Evolutionary conservation across 2,888 invertebrate species (phyloP).

Genomic region (Aplocera efformata): DNA sequence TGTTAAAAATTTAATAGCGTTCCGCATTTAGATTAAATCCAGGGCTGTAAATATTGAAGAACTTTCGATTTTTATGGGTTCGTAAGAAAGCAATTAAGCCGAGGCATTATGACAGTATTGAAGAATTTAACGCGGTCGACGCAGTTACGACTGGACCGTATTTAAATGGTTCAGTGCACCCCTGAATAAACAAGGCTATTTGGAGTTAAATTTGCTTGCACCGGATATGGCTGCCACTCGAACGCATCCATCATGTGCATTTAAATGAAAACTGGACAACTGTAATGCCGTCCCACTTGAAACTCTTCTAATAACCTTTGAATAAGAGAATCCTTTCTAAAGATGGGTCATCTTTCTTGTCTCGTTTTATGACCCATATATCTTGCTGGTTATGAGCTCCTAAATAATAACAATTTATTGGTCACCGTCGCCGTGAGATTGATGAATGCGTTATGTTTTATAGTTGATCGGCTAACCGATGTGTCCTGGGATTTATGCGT

Average conservation of each 20-base stretch:
- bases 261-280: slow-evolving; percentile 60
- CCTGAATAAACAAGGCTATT: slow-evolving; percentile 76
- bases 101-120: slow-evolving; percentile 76
- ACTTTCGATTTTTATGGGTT: slow-evolving; percentile 69
- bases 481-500: slow-evolving; percentile 62
- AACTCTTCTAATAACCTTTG: slow-evolving; percentile 39
- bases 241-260: slow-evolving; percentile 65
- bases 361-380: slow-evolving; percentile 71
- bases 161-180: slow-evolving; percentile 78
- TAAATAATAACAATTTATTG: slow-evolving; percentile 77
- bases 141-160: slow-evolving; percentile 63
- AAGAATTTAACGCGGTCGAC: slow-evolving; percentile 73
- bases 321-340: slow-evolving; percentile 42
- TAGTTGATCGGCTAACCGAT: slow-evolving; percentile 51
- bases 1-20: slow-evolving; percentile 56
- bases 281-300: slow-evolving; percentile 46
- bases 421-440: slow-evolving; percentile 58
- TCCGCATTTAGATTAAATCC: slow-evolving; percentile 56
- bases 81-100: slow-evolving; percentile 74
- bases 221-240: slow-evolving; percentile 76
- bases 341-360: slow-evolving; percentile 48
- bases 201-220: slow-evolving; percentile 74
- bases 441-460: slow-evolving; percentile 69
- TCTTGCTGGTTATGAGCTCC: slow-evolving; percentile 71
- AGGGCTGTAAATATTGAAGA: slow-evolving; percentile 57